Evolutionary conservation across 92 coral and sea anemone genomes (phyloP), one percentile per base, ranked within the genome.

Genomic region (Palythoa heliodiscus): DNA sequence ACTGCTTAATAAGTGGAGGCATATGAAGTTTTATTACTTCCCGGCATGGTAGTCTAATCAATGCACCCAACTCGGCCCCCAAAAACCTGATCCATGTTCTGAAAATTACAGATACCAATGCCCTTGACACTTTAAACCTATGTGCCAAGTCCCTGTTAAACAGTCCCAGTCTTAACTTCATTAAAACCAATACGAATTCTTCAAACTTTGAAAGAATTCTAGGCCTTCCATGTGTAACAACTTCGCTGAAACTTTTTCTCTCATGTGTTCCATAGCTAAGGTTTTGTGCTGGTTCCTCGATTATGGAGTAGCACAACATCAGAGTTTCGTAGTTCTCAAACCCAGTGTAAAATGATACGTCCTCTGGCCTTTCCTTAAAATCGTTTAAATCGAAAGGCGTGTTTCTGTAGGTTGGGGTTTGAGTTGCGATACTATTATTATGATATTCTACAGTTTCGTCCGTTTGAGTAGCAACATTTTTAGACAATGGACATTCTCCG

Each of bases 91-190:
- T 53, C 84, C 84, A 79, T 53, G 84, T 79, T 79, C 70, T 53
- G 52, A 61, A 47, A 61, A 79, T 55, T 53, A 22, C 70, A 15
- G 76, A 79, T 61, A 79, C 84, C n/a, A 55, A 24, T 61, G 84
- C 4, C 84, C 52, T 61, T 22, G 66, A 61, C 69, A 79, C 84
- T 22, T 70, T 70, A 79, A 79, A 79, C 66, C 84, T 63, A 70
- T 79, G 50, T 40, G 70, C 66, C 76, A 79, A 79, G 70, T 79
- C 84, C 70, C 71, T 79, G 35, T 79, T 70, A 61, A 87, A 87
- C 23, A 87, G 72, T 20, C 90, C 90, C 53, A 87, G 87, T 81
- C 90, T 67, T 54, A 87, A 52, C 70, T 55, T 53, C 52, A 79
- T 79, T 61, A 79, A 13, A 23, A 70, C 66, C 17, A 79, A 22